Percentiles rank a stretch among this genome's conserved stretches.
These are phyloP conservation scores for Callipepla californica DNA, from an alignment of 2,113 vertebrate species.

Conservation along the genomic window DNA sequence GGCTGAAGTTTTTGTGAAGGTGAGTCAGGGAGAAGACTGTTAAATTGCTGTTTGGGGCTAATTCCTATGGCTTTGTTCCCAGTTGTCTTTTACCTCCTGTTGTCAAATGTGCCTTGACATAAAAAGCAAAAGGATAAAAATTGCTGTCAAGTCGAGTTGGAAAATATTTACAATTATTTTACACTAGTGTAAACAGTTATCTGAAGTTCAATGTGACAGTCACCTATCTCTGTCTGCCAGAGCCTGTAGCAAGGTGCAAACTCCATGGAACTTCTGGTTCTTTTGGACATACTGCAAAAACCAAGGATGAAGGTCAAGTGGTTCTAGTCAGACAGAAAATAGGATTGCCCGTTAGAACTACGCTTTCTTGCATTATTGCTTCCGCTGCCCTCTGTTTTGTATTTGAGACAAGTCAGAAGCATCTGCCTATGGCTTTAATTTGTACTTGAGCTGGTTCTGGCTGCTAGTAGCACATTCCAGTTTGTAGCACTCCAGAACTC, in stretches of 20 bases:
- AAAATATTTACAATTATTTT: constrained; percentile 23
- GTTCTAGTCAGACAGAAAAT: not conserved
- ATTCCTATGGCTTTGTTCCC: not conserved
- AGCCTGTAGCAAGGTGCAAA: not conserved
- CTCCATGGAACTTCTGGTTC: not conserved
- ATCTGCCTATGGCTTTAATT: not conserved
- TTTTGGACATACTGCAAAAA: not conserved
- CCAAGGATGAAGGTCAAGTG: not conserved
- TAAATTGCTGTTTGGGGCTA: not conserved
- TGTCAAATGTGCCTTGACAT: not conserved
- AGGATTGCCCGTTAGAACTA: not conserved
- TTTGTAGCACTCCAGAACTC: not conserved
- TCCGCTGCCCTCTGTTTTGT: not conserved
- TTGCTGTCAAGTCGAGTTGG: not conserved
- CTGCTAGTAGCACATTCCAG: not conserved
- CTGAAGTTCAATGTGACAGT: not conserved
- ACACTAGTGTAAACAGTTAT: not conserved
- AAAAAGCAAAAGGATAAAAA: not conserved
- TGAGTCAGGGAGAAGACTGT: not conserved
- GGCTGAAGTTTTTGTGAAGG: not conserved
- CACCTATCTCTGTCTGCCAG: not conserved
- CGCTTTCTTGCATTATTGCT: not conserved
- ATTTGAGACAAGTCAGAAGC: not conserved
- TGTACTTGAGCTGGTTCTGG: not conserved
- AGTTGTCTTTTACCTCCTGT: not conserved